Base-by-base conservation (phyloP, 2,888 invertebrate genomes). In the Vesta saturnalis region DNA sequence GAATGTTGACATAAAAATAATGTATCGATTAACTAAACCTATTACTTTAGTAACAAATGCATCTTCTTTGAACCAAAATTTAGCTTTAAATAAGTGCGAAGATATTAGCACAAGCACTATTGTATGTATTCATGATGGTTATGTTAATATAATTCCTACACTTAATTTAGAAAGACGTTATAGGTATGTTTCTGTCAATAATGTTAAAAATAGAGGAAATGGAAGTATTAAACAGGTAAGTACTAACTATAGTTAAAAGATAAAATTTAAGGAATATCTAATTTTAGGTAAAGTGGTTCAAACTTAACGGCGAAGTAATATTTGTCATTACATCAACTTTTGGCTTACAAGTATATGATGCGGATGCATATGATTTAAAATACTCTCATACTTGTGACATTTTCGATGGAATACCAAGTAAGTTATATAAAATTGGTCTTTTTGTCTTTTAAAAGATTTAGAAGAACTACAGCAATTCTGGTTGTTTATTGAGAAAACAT, bases 271-370 rank as follows among this genome's bases (percentile, higher is more conserved):
- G 15, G 3, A 12, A 30, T 1, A n/a, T 43, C 15, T 16, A 0
- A 22, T 52, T 69, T 47, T 65, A 78, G 79, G 73, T 79, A 39
- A 78, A 76, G 74, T 79, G 79, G 79, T 60, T 79, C 2, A 73
- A 73, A 67, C 49, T 79, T 2, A 70, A 71, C 15, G 73, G 72
- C 8, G 74, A 77, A 62, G 73, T 72, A 0, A 67, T 73, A 54
- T 78, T 79, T 60, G 72, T 78, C 1, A 72, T 77, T 14, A 57
- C 77, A 15, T 79, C 79, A n/a, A 73, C 77, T 2, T 68, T 57
- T 14, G 79, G 79, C n/a, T 18, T 79, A 3, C 78, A 78, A 64
- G 72, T 79, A 64, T 79, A 76, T 55, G 77, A 79, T 52, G 58
- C 72, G 0, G 78, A 78, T 57, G 60, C 74, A 1, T 74, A 62